A percentile compares a stretch with the other conserved stretches of the same genome.
Evolutionary conservation across 2,113 vertebrate species (phyloP).

Genomic region (Peromyscus polionotus): DNA sequence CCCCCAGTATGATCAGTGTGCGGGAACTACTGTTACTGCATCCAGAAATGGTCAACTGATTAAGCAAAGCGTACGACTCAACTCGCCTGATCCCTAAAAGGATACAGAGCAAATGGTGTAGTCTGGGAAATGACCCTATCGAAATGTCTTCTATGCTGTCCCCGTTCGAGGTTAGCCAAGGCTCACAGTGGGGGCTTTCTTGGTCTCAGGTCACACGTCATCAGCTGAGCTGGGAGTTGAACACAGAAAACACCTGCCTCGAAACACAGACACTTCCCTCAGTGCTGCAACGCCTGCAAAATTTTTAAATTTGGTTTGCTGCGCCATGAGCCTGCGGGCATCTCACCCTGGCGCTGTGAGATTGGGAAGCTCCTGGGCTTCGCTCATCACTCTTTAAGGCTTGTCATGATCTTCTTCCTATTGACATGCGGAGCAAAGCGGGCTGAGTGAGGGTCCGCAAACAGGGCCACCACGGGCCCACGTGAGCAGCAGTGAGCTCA

Average conservation of each 20-base stretch:
- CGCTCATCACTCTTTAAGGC: slow-evolving; percentile 25
- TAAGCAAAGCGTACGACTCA: not conserved
- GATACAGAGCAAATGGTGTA: too few relatives aligned
- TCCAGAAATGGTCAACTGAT: not conserved
- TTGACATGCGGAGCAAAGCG: not conserved
- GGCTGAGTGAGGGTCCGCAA: not conserved
- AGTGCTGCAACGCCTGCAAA: not conserved
- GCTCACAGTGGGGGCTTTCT: not conserved
- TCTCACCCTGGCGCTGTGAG: slow-evolving; percentile 25
- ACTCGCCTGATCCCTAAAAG: not conserved
- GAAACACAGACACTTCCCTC: not conserved
- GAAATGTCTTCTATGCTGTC: not conserved
- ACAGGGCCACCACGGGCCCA: not conserved
- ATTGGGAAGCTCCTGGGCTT: not conserved
- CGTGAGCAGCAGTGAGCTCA: fast-evolving
- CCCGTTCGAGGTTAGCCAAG: not conserved
- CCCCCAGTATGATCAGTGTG: not conserved
- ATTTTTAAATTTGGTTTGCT: slow-evolving; percentile 16
- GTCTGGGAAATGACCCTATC: not conserved
- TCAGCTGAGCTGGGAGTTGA: not conserved
- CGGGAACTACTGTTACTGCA: not conserved
- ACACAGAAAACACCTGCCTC: not conserved
- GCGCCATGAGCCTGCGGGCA: not conserved
- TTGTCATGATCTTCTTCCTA: not conserved
- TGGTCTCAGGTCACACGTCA: not conserved